Percentiles rank a stretch among this genome's conserved stretches.
Conservation (phyloP, 2,113 vertebrate species). For the Phoenicopterus ruber region DNA sequence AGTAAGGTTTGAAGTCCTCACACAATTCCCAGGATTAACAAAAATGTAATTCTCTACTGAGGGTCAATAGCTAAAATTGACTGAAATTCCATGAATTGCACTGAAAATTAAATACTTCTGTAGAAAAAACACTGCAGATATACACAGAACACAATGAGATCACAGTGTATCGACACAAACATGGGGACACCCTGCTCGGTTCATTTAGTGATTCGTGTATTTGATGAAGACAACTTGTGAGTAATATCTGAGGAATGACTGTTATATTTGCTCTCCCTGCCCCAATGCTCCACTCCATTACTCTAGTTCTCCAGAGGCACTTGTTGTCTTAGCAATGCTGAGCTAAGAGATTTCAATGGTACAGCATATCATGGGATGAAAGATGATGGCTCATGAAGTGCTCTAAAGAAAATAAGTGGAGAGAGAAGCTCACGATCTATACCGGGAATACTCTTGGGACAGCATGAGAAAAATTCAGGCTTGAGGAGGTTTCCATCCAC, state of each 20-base stretch:
- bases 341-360: neutral
- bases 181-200: neutral
- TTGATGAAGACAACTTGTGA: neutral
- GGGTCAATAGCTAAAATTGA: neutral
- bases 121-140: neutral
- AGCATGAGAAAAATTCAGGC: neutral
- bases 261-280: neutral
- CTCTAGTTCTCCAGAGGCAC: neutral
- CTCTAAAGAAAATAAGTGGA: neutral
- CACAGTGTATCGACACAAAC: neutral
- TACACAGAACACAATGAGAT: neutral
- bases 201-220: neutral
- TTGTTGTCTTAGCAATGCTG: neutral
- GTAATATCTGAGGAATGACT: neutral
- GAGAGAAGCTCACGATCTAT: neutral
- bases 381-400: neutral
- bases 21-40: constrained; percentile 1
- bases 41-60: neutral
- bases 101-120: neutral
- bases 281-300: neutral
- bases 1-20: neutral
- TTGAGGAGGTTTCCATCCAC: neutral
- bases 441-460: neutral
- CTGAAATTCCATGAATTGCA: neutral
- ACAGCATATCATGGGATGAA: neutral